Evolutionary conservation across 2,113 vertebrate species (phyloP).

Genomic region (Orthonyx spaldingii): DNA sequence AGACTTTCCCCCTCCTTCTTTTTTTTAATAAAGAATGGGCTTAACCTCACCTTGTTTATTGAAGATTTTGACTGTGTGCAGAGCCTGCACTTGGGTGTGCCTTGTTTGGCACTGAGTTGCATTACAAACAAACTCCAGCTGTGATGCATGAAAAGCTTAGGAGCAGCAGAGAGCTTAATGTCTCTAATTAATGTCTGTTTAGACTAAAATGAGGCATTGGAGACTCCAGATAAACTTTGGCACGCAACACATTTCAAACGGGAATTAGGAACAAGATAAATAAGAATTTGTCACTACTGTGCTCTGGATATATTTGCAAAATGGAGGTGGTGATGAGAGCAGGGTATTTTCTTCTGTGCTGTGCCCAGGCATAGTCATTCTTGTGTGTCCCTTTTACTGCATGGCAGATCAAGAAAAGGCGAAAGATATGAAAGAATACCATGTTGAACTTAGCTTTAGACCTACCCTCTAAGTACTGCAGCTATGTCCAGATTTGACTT

Average conservation of each 20-base stretch:
- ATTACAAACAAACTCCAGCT: constrained; percentile 41
- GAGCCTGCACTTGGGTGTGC: constrained; percentile 10
- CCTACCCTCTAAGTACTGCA: background rate
- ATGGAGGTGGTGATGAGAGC: background rate
- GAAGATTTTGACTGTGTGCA: background rate
- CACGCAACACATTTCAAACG: background rate
- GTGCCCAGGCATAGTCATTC: background rate
- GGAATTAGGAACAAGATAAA: background rate
- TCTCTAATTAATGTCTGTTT: background rate
- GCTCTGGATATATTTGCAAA: background rate
- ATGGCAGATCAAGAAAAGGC: background rate
- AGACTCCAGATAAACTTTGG: background rate
- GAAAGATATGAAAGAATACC: background rate
- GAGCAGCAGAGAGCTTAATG: background rate
- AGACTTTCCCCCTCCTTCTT: background rate
- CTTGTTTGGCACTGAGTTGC: background rate
- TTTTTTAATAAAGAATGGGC: background rate
- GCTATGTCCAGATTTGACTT: background rate
- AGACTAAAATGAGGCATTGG: background rate
- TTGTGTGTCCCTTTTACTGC: background rate
- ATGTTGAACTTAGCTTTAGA: background rate
- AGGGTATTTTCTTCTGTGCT: background rate
- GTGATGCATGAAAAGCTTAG: background rate
- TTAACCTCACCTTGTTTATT: constrained; percentile 11
- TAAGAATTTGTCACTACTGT: background rate